Conservation (phyloP, 2,888 invertebrate genomes). For the Lumbricus terrestris region DNA sequence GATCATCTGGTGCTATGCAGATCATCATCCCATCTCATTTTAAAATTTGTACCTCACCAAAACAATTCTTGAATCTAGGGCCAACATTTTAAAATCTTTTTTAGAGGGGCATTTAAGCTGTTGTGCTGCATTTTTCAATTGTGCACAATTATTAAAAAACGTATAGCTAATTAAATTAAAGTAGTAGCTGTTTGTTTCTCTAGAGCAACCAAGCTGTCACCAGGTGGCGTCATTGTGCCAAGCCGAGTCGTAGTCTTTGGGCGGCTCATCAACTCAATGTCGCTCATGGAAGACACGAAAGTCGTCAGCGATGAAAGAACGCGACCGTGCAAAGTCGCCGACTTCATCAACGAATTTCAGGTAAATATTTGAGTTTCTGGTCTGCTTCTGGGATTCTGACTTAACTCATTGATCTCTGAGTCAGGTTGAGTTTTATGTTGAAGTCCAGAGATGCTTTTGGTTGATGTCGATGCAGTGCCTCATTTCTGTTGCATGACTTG, state of each 20-base stretch:
- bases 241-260: constrained; percentile 45
- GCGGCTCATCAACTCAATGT: constrained; percentile 47
- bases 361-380: constrained; percentile 38
- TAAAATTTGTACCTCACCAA: background rate
- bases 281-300: constrained; percentile 44
- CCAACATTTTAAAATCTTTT: background rate
- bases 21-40: background rate
- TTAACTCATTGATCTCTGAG: too few relatives aligned
- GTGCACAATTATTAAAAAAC: background rate
- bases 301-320: constrained; percentile 47
- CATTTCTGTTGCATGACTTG: too few relatives aligned
- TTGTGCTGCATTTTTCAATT: background rate
- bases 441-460: too few relatives aligned
- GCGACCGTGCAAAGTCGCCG: constrained; percentile 47
- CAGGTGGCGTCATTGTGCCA: constrained; percentile 45
- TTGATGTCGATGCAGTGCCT: too few relatives aligned
- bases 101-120: background rate
- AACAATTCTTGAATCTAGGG: too few relatives aligned
- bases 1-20: background rate
- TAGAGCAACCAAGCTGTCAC: constrained; percentile 43
- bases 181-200: background rate
- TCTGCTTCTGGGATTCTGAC: background rate
- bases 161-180: background rate
- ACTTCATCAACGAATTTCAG: constrained; percentile 53
- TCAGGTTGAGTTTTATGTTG: too few relatives aligned